These are phyloP conservation scores for Malaclemys terrapin DNA, from an alignment of 2,113 vertebrate species.

Conservation along the genomic window DNA sequence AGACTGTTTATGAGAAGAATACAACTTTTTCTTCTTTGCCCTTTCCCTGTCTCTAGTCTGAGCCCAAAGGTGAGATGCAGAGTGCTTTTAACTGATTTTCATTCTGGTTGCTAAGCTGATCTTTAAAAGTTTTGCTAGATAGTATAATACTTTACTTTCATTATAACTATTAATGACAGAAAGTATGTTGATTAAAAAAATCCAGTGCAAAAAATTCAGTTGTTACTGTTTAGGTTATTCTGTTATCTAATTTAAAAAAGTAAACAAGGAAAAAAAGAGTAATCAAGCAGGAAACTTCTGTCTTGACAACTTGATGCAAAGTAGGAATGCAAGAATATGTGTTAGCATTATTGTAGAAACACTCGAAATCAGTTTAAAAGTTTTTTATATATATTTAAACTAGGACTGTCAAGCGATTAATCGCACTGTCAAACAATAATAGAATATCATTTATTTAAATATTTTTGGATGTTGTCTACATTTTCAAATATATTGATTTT, in stretches of 20 bases:
- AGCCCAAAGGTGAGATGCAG: not conserved
- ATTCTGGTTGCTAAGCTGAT: not conserved
- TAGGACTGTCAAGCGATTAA: no score
- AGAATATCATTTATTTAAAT: no score
- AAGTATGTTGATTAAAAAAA: not conserved
- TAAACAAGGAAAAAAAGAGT: not conserved
- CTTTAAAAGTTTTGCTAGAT: not conserved
- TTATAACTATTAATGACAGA: no score
- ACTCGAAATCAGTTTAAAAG: not conserved
- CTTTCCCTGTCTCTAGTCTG: not conserved
- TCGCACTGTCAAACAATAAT: no score
- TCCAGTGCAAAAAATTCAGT: not conserved
- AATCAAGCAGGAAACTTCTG: not conserved
- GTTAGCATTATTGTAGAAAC: not conserved
- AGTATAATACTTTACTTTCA: not conserved
- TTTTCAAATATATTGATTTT: no score
- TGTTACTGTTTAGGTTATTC: not conserved
- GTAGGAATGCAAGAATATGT: not conserved
- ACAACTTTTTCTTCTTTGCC: not conserved
- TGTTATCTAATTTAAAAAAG: not conserved
- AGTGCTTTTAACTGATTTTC: not conserved
- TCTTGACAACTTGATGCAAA: not conserved
- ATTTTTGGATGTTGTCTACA: no score
- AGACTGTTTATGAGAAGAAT: not conserved
- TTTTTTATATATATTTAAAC: not conserved